A percentile compares a stretch with the other conserved stretches of the same genome.
Conservation (phyloP, 2,797 vertebrate species). For the Erethizon dorsatum region DNA sequence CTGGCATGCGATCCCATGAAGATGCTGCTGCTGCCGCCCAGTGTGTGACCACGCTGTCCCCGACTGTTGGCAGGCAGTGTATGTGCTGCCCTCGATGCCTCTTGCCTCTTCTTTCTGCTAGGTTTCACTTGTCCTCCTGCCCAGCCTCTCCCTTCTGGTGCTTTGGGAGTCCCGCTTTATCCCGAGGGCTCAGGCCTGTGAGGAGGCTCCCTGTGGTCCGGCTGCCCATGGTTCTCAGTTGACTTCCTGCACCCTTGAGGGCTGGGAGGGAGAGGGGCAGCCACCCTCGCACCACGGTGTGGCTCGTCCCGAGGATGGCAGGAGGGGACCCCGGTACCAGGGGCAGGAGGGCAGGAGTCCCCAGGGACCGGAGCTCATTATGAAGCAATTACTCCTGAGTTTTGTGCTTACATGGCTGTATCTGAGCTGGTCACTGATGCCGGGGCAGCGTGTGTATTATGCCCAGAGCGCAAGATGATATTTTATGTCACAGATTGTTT, state of each 20-base stretch:
- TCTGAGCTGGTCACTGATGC: not conserved
- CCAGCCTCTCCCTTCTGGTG: accelerated
- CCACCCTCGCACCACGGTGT: conserved; percentile 12
- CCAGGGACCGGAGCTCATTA: conserved; percentile 54
- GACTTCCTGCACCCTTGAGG: not conserved
- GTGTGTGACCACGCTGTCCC: not conserved
- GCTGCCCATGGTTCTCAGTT: conserved; percentile 57
- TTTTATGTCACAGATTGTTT: not conserved
- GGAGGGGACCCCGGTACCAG: conserved; percentile 80
- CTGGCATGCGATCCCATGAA: not conserved
- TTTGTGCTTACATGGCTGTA: too few relatives aligned
- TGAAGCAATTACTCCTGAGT: conserved; percentile 60
- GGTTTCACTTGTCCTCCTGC: not conserved
- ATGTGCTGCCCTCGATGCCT: not conserved
- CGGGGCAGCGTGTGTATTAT: accelerated
- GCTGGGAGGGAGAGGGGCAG: conserved; percentile 52
- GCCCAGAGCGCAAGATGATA: not conserved
- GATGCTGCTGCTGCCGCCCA: not conserved
- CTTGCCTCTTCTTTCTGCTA: not conserved
- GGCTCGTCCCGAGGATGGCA: conserved; percentile 68
- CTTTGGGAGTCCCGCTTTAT: conserved; percentile 64
- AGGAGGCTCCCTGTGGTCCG: conserved; percentile 68
- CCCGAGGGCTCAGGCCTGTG: not conserved
- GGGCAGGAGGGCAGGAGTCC: conserved; percentile 75
- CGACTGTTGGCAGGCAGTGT: conserved; percentile 28